Percentiles rank a stretch among this genome's conserved stretches.
Evolutionary conservation across 2,113 vertebrate species (phyloP).

Genomic region (Mohoua ochrocephala): DNA sequence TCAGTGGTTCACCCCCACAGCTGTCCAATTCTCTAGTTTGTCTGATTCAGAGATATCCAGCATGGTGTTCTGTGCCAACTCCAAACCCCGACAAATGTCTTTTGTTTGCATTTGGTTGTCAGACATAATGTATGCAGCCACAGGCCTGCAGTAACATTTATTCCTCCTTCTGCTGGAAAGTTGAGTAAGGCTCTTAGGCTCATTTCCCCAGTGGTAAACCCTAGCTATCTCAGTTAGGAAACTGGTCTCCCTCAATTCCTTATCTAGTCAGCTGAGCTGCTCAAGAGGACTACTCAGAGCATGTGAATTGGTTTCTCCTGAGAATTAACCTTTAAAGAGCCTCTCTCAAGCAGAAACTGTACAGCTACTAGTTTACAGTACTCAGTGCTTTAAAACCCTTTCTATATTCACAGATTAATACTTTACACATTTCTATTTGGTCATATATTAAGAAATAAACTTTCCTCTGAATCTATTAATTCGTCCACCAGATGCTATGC

Average conservation of each 20-base stretch:
- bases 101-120: not conserved
- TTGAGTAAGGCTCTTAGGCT: not conserved
- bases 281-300: not conserved
- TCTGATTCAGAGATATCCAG: not conserved
- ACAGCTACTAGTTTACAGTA: not conserved
- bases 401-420: not conserved
- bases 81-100: not conserved
- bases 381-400: not conserved
- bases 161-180: not conserved
- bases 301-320: not conserved
- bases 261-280: constrained; percentile 3
- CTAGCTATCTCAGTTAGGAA: not conserved
- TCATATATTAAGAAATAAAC: not conserved
- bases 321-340: not conserved
- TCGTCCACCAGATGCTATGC: not conserved
- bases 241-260: constrained; percentile 12
- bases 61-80: not conserved
- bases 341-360: not conserved
- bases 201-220: constrained; percentile 27
- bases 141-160: not conserved
- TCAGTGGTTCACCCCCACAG: not conserved
- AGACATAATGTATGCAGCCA: not conserved
- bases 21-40: not conserved
- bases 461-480: not conserved
- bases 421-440: not conserved